Conservation (phyloP, 1,140 invertebrate species). For the Carcinoscorpius rotundicauda region DNA sequence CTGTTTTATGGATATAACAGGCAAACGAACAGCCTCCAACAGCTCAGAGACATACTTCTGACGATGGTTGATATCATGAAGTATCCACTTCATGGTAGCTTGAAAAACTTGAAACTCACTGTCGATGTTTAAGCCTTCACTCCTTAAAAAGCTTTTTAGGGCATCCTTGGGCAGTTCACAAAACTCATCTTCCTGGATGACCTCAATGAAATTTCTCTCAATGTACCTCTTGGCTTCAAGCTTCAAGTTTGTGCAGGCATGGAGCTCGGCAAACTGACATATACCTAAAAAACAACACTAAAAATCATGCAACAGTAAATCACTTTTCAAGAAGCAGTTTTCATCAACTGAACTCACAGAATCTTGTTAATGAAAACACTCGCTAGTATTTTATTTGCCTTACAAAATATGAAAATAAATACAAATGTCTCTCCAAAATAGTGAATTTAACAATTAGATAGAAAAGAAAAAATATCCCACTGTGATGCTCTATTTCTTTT, state of each 20-base stretch:
- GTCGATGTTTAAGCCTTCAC: conserved; percentile 78
- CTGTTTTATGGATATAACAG: conserved; percentile 65
- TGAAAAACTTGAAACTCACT: conserved; percentile 86
- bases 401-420: too few species aligned
- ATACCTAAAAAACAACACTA: conserved; percentile 27
- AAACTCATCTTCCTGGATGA: conserved; percentile 68
- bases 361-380: too few species aligned
- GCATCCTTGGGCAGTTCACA: conserved; percentile 68
- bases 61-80: conserved; percentile 62
- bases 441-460: too few species aligned
- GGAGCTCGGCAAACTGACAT: conserved; percentile 68
- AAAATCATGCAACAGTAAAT: too few species aligned
- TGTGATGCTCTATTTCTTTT: too few species aligned
- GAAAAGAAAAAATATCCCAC: too few species aligned
- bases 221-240: conserved; percentile 71
- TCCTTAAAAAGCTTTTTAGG: conserved; percentile 63
- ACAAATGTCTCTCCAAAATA: too few species aligned
- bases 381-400: too few species aligned
- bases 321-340: too few species aligned
- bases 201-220: conserved; percentile 73
- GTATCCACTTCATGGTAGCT: conserved; percentile 81
- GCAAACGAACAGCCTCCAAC: conserved; percentile 65
- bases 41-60: conserved; percentile 77
- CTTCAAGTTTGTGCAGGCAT: conserved; percentile 69
- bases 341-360: too few species aligned